These are phyloP conservation scores for Anastrepha ludens DNA, from an alignment of 1,140 invertebrate genomes.

Conservation along the genomic window DNA sequence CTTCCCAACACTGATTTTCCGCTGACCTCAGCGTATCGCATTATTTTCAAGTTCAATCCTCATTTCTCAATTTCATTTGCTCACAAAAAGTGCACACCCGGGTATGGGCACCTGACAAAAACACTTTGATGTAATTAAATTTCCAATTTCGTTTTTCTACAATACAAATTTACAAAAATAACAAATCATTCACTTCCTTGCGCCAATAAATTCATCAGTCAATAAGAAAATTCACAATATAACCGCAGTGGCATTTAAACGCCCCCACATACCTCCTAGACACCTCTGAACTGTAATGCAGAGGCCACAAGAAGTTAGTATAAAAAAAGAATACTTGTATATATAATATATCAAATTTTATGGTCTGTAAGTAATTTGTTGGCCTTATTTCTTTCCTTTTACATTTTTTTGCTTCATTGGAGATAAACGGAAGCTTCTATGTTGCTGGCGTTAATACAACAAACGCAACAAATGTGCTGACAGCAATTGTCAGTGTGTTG, in stretches of 20 bases:
- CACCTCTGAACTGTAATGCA: too few species aligned
- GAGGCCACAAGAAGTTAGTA: too few species aligned
- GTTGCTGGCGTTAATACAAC: slow-evolving; percentile 8
- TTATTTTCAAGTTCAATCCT: too few species aligned
- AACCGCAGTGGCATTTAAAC: not conserved
- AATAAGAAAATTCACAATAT: not conserved
- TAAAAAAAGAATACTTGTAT: not conserved
- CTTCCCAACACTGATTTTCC: too few species aligned
- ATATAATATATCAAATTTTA: slow-evolving; percentile 4
- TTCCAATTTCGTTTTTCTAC: too few species aligned
- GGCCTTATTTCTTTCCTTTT: not conserved
- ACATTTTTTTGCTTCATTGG: not conserved
- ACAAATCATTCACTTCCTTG: not conserved
- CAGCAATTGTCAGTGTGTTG: not conserved
- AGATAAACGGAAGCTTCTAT: not conserved
- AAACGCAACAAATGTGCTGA: not conserved
- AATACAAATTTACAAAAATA: too few species aligned
- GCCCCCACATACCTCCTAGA: not conserved
- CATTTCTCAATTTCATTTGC: too few species aligned
- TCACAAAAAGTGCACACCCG: too few species aligned
- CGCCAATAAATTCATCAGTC: slow-evolving; percentile 1
- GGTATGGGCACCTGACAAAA: too few species aligned
- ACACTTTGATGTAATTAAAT: too few species aligned
- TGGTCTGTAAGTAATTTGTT: slow-evolving; percentile 35
- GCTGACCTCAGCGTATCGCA: too few species aligned